These are phyloP conservation scores for Passer domesticus DNA, from an alignment of 2,113 vertebrate species.

Conservation along the genomic window DNA sequence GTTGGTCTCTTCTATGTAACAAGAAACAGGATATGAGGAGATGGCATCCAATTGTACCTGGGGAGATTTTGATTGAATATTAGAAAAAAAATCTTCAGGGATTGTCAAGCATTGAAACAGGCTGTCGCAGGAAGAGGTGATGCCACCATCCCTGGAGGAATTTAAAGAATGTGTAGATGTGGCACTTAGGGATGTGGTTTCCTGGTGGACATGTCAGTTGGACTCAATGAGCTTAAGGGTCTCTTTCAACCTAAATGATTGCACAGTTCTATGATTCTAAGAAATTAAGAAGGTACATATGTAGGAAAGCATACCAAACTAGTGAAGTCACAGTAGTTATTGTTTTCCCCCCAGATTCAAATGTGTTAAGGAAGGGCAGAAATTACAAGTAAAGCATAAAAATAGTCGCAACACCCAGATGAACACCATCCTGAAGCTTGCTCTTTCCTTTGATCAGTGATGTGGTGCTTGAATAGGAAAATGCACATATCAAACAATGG, in stretches of 20 bases:
- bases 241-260: background rate
- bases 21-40: background rate
- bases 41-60: no score
- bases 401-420: background rate
- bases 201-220: background rate
- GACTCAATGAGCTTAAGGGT: background rate
- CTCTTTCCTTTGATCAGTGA: background rate
- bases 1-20: background rate
- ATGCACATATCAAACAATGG: fast-evolving
- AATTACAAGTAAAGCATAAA: background rate
- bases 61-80: background rate
- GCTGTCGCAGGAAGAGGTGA: background rate
- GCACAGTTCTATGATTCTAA: background rate
- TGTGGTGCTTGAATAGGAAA: background rate
- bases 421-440: background rate
- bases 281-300: background rate
- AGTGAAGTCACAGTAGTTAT: background rate
- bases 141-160: background rate
- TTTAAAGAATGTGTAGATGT: background rate
- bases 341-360: fast-evolving
- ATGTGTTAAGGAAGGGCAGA: background rate
- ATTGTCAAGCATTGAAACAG: background rate
- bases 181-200: background rate
- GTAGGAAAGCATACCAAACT: background rate
- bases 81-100: background rate